phyloP scores from a whole-genome alignment of 2,888 invertebrate species.

The Autographa pulchrina region DNA sequence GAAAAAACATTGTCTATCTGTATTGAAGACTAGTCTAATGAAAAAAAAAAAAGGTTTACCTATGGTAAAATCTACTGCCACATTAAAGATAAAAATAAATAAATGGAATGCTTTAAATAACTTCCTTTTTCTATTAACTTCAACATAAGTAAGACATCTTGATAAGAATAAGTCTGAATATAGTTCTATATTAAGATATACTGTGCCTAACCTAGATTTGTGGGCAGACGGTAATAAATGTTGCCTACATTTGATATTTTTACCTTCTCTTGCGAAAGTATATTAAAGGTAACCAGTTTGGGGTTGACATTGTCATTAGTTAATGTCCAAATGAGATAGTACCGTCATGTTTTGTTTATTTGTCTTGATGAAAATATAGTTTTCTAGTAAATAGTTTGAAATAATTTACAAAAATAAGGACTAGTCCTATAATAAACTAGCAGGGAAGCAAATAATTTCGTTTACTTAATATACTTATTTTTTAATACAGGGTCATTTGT shows the following conservation, averaged over 20 bases:
- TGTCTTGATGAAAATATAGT: background rate
- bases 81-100: too few species aligned
- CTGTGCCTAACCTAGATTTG: constrained; percentile 13
- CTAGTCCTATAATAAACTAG: too few species aligned
- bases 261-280: constrained; percentile 13
- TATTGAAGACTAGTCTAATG: too few species aligned
- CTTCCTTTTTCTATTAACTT: background rate
- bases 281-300: constrained; percentile 27
- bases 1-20: too few species aligned
- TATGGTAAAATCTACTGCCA: too few species aligned
- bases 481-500: too few species aligned
- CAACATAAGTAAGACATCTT: background rate
- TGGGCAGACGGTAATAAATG: constrained; percentile 52
- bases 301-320: constrained; percentile 50
- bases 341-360: background rate
- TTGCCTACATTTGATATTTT: constrained; percentile 32
- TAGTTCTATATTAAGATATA: background rate
- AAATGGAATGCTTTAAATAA: background rate
- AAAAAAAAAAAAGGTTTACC: too few species aligned
- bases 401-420: too few species aligned
- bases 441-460: too few species aligned
- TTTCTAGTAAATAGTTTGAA: too few species aligned
- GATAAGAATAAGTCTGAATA: background rate
- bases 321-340: constrained; percentile 28
- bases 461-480: too few species aligned